Base-by-base conservation (phyloP, 2,888 invertebrate species). In the Leuctra nigra region DNA sequence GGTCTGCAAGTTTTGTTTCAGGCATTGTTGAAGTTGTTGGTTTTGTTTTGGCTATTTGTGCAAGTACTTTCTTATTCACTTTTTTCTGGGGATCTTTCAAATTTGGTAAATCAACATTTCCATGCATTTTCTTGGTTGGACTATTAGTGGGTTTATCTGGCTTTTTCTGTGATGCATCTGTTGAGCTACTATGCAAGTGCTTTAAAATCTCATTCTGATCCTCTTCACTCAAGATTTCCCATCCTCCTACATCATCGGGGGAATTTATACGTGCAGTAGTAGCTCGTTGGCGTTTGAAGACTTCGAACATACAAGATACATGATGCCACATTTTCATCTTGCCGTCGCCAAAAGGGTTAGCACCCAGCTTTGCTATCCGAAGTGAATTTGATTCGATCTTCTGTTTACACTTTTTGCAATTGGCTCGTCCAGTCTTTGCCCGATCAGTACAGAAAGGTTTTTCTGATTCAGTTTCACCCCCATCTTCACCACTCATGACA, bases 311-410 rank as follows among this genome's bases (percentile, higher is more conserved):
- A 66, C 93, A 94, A 57, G 80, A 74, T 0, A 88, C 73, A 67
- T 93, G 93, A 69, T 85, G 80, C 87, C 91, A 93, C 63, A 81
- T 80, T 70, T 91, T 93, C 89, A 93, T 90, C 65, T 83, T 66
- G 33, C 80, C 81, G 9, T 77, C 77, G 13, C 78, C 81, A 67
- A 90, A 92, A 0, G 89, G 90, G 71, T 90, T 93, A 1, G 84
- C 73, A 3, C 82, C 79, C 16, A 90, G 62, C 70, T 91, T 92
- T 0, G 87, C 92, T 46, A 93, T 73, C 57, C 93, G 77, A 44
- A 91, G 67, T 58, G 81, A 77, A 20, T 84, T 88, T 66, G 82
- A 80, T 1, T 80, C 80, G 66, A 91, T 86, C 66, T 85, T 85
- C 58, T 80, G 75, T 73, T 92, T 93, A 70, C 93, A 94, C 66